Percentiles rank a stretch among this genome's conserved stretches.
These are phyloP conservation scores for Stomatorhinus ivindoensis DNA, from an alignment of 2,113 vertebrate genomes.

Conservation along the genomic window DNA sequence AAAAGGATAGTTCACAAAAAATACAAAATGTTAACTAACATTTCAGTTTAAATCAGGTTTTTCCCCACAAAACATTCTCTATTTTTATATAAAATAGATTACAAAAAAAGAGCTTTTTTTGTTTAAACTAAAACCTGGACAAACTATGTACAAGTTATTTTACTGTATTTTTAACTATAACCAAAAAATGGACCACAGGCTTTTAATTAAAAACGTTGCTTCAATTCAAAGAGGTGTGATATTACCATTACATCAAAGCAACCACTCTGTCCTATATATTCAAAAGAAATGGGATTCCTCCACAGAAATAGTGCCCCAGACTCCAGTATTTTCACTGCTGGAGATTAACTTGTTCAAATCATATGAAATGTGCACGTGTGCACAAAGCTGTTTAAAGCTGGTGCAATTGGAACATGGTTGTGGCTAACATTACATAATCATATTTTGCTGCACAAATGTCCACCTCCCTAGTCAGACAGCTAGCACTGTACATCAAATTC, in stretches of 20 bases:
- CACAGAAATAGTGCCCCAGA: background rate
- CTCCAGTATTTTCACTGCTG: background rate
- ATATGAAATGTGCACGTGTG: background rate
- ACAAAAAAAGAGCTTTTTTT: constrained; percentile 9
- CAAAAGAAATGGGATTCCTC: background rate
- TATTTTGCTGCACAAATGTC: background rate
- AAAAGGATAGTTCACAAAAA: constrained; percentile 7
- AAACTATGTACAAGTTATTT: constrained; percentile 15
- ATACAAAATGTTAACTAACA: constrained; percentile 12
- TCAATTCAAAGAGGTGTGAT: background rate
- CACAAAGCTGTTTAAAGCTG: background rate
- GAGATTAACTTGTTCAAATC: background rate
- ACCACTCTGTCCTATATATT: background rate
- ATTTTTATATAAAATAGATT: constrained; percentile 18
- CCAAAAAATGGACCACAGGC: background rate
- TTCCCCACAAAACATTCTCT: constrained; percentile 14
- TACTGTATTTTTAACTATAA: background rate
- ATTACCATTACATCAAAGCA: background rate
- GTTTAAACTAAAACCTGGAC: constrained; percentile 20
- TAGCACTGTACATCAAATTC: background rate
- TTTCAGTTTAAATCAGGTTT: constrained; percentile 1
- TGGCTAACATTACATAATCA: background rate
- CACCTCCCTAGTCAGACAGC: background rate
- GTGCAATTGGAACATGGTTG: background rate
- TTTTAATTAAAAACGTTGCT: background rate